phyloP scores from a whole-genome alignment of 2,797 vertebrate species.

The Lepus oiostolus region DNA sequence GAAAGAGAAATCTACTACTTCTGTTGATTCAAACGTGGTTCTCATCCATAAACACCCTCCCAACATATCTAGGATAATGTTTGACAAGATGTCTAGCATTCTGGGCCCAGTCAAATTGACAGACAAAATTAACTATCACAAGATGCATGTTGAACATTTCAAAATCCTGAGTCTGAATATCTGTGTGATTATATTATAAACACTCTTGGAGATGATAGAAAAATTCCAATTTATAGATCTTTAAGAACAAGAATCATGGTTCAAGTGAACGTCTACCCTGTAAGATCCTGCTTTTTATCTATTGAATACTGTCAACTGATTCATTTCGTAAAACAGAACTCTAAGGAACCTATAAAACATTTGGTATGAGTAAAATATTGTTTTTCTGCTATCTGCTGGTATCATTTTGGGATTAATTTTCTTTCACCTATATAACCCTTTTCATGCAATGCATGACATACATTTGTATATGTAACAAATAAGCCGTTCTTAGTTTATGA shows the following conservation, averaged over 20 bases:
- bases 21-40: background rate
- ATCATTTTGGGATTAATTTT: background rate
- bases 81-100: background rate
- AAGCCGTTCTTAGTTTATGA: background rate
- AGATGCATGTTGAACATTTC: background rate
- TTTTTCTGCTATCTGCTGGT: slow-evolving; percentile 30
- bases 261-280: background rate
- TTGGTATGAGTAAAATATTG: background rate
- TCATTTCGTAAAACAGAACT: slow-evolving; percentile 24
- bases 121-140: background rate
- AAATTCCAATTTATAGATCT: background rate
- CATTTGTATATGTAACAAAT: background rate
- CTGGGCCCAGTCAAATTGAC: background rate
- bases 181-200: background rate
- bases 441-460: background rate
- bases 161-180: background rate
- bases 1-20: background rate
- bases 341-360: background rate
- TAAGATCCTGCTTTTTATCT: background rate
- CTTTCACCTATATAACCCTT: background rate
- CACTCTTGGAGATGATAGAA: background rate
- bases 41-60: background rate
- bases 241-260: background rate
- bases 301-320: background rate
- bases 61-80: background rate